phyloP scores from a whole-genome alignment of 2,888 invertebrate genomes.

The Schizotus pectinicornis region DNA sequence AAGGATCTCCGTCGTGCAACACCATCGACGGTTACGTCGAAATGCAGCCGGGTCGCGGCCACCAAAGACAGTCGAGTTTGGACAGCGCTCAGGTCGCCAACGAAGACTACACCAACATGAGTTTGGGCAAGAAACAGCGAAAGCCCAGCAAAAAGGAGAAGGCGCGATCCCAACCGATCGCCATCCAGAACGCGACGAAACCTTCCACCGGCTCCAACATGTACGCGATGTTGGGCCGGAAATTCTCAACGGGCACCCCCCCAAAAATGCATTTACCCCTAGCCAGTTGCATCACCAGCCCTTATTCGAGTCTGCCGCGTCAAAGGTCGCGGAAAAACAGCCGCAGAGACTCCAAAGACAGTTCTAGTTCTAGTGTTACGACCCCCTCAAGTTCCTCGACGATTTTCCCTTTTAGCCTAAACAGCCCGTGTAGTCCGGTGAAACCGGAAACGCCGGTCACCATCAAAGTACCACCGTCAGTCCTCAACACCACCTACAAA shows the following conservation, averaged over 20 bases:
- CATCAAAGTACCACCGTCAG: constrained; percentile 47
- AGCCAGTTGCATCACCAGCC: constrained; percentile 57
- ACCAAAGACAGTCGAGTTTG: constrained; percentile 48
- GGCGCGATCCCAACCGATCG: constrained; percentile 68
- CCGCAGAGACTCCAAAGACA: constrained; percentile 59
- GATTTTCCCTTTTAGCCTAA: constrained; percentile 72
- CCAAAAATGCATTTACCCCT: constrained; percentile 61
- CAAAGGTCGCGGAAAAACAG: constrained; percentile 50
- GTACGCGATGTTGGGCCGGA: constrained; percentile 34
- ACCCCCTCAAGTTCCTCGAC: constrained; percentile 67
- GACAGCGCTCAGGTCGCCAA: constrained; percentile 45
- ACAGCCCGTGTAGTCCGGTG: constrained; percentile 70
- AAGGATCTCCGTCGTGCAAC: background rate
- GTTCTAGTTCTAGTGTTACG: constrained; percentile 58
- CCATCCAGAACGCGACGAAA: constrained; percentile 60
- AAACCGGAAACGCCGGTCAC: constrained; percentile 52
- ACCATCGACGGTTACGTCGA: constrained; percentile 69
- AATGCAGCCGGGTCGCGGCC: constrained; percentile 63
- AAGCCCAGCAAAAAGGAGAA: constrained; percentile 55
- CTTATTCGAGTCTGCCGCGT: constrained; percentile 58
- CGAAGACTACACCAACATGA: constrained; percentile 65
- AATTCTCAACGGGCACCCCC: constrained; percentile 55
- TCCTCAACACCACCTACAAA: constrained; percentile 46
- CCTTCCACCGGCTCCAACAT: constrained; percentile 43
- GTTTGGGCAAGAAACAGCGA: constrained; percentile 45